These are phyloP conservation scores for Drosophila orena DNA, from an alignment of 1,140 invertebrate genomes.

Conservation along the genomic window DNA sequence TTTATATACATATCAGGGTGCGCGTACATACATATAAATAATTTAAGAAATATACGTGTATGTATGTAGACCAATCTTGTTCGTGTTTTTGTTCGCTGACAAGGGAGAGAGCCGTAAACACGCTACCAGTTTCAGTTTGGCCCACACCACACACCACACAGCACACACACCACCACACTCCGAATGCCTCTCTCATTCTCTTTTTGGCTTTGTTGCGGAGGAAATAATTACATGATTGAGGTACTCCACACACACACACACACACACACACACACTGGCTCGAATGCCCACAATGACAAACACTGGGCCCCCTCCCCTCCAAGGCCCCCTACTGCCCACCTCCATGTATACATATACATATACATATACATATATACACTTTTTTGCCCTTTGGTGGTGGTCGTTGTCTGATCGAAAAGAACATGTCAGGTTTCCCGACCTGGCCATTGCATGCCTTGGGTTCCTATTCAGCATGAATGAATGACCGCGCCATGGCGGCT, in stretches of 20 bases:
- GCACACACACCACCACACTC: neutral
- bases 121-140: constrained; percentile 53
- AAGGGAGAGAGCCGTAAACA: constrained; percentile 49
- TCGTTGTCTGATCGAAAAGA: constrained; percentile 78
- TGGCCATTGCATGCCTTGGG: constrained; percentile 73
- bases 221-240: constrained; percentile 85
- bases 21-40: constrained; percentile 30
- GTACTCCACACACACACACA: constrained; percentile 61
- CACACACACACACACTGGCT: constrained; percentile 42
- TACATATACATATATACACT: constrained; percentile 2
- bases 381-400: constrained; percentile 42
- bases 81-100: constrained; percentile 41
- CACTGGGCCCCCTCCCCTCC: constrained; percentile 7
- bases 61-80: constrained; percentile 47
- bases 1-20: constrained; percentile 26
- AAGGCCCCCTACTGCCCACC: neutral
- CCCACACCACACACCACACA: constrained; percentile 8
- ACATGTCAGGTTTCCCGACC: constrained; percentile 68
- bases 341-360: neutral
- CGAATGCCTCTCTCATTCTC: constrained; percentile 15
- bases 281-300: constrained; percentile 57
- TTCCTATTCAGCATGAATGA: constrained; percentile 41
- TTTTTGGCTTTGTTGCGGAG: constrained; percentile 60
- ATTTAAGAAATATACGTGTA: constrained; percentile 46
- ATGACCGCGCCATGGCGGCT: constrained; percentile 66